Evolutionary conservation across 2,113 vertebrate genomes (phyloP).

Genomic region (Callospermophilus lateralis): DNA sequence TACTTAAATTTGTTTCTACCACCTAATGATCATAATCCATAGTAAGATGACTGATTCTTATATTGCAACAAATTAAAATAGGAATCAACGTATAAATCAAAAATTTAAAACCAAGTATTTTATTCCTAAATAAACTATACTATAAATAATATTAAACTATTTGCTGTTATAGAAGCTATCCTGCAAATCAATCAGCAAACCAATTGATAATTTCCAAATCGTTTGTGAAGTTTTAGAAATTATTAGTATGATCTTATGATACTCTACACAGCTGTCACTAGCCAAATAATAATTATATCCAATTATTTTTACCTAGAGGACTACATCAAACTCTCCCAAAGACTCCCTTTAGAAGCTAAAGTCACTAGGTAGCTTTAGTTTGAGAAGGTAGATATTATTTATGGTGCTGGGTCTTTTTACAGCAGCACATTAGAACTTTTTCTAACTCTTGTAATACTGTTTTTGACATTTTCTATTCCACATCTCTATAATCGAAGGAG

Average conservation of each 20-base stretch:
- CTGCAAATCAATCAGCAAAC: background rate
- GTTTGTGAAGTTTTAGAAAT: background rate
- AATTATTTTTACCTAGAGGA: background rate
- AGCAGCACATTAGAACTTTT: background rate
- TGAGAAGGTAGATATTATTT: background rate
- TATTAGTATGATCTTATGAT: background rate
- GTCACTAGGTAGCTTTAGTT: background rate
- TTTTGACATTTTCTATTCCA: background rate
- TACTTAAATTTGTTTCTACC: background rate
- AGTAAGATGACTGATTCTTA: background rate
- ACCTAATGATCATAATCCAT: background rate
- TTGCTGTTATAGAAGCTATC: background rate
- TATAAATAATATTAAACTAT: background rate
- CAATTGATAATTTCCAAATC: background rate
- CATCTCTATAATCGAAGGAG: background rate
- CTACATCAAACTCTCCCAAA: background rate
- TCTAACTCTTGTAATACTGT: background rate
- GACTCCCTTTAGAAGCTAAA: background rate
- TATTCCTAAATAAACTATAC: background rate
- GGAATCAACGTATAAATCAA: background rate
- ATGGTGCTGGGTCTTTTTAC: background rate
- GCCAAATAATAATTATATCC: background rate
- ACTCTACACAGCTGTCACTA: background rate
- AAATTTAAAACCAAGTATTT: background rate
- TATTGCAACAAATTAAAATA: slow-evolving; percentile 3